These are phyloP conservation scores for Synanthedon myopaeformis DNA, from an alignment of 2,888 invertebrate species.

Conservation along the genomic window DNA sequence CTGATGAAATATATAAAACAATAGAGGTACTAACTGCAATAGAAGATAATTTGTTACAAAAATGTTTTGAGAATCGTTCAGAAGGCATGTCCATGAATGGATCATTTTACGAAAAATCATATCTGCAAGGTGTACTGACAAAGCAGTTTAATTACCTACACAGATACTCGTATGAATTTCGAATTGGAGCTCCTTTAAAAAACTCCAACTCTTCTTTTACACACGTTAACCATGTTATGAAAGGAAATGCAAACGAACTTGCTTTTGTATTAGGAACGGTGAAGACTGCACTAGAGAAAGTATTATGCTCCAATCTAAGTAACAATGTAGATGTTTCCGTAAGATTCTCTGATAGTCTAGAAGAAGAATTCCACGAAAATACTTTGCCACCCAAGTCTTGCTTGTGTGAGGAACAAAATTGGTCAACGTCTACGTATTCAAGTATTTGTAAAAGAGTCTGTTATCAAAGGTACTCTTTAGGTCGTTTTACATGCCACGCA, in stretches of 20 bases:
- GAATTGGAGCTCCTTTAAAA: background rate
- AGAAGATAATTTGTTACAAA: background rate
- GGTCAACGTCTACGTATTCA: conserved; percentile 22
- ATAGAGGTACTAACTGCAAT: background rate
- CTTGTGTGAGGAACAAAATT: conserved; percentile 24
- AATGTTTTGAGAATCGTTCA: background rate
- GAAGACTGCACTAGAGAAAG: conserved; percentile 22
- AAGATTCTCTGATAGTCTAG: conserved; percentile 2
- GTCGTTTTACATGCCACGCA: conserved; percentile 34
- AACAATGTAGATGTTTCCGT: conserved; percentile 4
- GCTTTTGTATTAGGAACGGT: conserved; percentile 27
- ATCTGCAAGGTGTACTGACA: conserved; percentile 21
- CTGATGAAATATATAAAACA: background rate
- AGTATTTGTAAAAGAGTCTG: conserved; percentile 33
- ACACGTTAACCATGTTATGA: conserved; percentile 4
- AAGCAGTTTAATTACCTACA: conserved; percentile 28
- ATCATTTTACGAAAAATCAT: background rate
- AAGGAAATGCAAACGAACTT: conserved; percentile 22
- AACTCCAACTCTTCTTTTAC: background rate
- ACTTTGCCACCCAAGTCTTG: conserved; percentile 25
- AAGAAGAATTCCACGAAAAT: conserved; percentile 8
- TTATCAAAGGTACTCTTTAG: conserved; percentile 30
- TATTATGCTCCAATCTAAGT: conserved; percentile 22
- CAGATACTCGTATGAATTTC: conserved; percentile 9
- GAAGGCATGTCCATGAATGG: background rate